Percentiles rank a stretch among this genome's conserved stretches.
Evolutionary conservation across 2,797 vertebrate species (phyloP).

Genomic region (Xenops minutus): DNA sequence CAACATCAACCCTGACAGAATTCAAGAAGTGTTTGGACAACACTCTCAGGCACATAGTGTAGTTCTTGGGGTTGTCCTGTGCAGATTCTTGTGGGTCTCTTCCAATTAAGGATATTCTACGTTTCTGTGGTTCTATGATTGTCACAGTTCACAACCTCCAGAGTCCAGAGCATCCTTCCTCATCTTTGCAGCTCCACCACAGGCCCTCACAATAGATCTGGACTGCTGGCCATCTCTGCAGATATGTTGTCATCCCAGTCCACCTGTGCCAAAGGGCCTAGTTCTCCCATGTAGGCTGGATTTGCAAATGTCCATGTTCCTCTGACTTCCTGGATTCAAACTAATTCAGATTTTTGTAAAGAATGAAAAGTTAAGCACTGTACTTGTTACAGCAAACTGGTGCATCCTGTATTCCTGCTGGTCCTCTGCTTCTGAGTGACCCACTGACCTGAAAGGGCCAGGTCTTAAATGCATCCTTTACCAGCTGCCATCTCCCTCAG

Average conservation of each 20-base stretch:
- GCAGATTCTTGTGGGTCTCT: background rate
- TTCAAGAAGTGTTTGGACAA: background rate
- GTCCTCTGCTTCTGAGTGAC: background rate
- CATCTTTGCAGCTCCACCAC: background rate
- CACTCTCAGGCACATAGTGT: background rate
- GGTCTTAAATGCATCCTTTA: background rate
- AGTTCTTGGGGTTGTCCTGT: background rate
- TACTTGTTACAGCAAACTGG: background rate
- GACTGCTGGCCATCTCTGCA: background rate
- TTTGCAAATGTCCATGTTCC: rapidly evolving
- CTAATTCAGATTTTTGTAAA: background rate
- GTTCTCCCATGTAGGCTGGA: background rate
- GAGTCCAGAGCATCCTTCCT: background rate
- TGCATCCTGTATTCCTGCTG: background rate
- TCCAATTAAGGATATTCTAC: background rate
- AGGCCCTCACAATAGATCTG: rapidly evolving
- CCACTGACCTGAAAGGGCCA: rapidly evolving
- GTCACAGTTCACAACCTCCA: background rate
- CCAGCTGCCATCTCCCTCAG: background rate
- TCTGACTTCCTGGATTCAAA: background rate
- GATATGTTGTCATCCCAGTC: background rate
- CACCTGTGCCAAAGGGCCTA: background rate
- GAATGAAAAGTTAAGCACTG: background rate
- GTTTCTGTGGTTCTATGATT: background rate
- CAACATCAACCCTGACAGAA: background rate